These are phyloP conservation scores for Mormoops blainvillei DNA, from an alignment of 2,113 vertebrate genomes.

Conservation along the genomic window DNA sequence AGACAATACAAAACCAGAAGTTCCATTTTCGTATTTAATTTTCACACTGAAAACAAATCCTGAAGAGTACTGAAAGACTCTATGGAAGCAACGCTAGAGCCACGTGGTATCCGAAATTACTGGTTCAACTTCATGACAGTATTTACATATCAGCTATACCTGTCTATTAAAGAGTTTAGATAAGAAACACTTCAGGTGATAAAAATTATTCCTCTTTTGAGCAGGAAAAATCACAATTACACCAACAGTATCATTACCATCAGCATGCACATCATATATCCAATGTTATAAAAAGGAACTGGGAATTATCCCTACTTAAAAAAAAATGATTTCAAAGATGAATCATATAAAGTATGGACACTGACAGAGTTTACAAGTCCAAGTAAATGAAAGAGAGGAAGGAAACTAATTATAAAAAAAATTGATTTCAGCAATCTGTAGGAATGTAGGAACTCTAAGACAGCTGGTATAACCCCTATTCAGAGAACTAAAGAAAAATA, in stretches of 20 bases:
- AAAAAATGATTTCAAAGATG: slow-evolving; percentile 38
- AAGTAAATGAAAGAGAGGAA: slow-evolving; percentile 29
- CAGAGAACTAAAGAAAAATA: background rate
- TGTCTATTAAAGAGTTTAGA: background rate
- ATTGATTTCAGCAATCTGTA: slow-evolving; percentile 43
- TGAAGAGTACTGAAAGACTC: background rate
- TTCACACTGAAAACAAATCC: slow-evolving; percentile 35
- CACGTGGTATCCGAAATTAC: background rate
- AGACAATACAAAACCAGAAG: background rate
- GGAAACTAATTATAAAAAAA: slow-evolving; percentile 49
- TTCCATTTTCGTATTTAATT: slow-evolving; percentile 1
- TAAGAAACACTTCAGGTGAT: background rate
- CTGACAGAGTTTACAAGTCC: slow-evolving; percentile 25
- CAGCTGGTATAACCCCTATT: background rate
- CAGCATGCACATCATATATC: background rate
- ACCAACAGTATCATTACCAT: background rate
- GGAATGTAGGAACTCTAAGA: background rate
- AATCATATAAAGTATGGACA: slow-evolving; percentile 52
- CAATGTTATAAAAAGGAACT: slow-evolving; percentile 10
- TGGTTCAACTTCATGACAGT: background rate
- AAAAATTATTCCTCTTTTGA: background rate
- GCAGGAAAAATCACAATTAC: slow-evolving; percentile 5
- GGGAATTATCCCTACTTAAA: slow-evolving; percentile 14
- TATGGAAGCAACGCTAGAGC: background rate
- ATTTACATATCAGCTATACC: background rate